Evolutionary conservation across 1,140 invertebrate genomes (phyloP).

Genomic region (Hyphantria cunea): DNA sequence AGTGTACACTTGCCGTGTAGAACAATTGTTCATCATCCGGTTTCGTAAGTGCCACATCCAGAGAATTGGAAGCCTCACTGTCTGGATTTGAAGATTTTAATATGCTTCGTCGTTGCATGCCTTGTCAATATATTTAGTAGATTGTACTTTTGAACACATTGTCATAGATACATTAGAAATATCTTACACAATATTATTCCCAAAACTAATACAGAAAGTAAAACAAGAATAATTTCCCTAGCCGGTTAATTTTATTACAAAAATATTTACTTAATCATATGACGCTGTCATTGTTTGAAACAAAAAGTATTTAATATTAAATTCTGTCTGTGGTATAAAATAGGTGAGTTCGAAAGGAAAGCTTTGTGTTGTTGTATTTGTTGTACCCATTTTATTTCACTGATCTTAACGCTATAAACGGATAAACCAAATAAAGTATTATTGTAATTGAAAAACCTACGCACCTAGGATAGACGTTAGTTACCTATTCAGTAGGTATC

Average conservation of each 20-base stretch:
- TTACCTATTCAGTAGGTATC: too few relatives aligned
- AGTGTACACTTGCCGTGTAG: constrained; percentile 65
- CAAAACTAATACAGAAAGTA: constrained; percentile 8
- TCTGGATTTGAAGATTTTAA: constrained; percentile 21
- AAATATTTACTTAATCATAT: constrained; percentile 5
- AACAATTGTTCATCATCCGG: constrained; percentile 56
- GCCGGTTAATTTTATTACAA: constrained; percentile 6
- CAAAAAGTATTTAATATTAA: too few relatives aligned
- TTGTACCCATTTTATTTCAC: too few relatives aligned
- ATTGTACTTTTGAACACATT: constrained; percentile 18
- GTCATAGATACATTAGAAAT: constrained; percentile 16
- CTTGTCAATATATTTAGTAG: constrained; percentile 32
- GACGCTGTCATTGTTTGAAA: constrained; percentile 7
- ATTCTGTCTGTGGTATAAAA: not conserved
- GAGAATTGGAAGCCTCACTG: constrained; percentile 17
- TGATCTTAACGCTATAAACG: too few relatives aligned
- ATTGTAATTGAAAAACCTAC: too few relatives aligned
- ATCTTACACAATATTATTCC: constrained; percentile 13
- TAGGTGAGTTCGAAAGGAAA: not conserved
- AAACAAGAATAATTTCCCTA: constrained; percentile 15
- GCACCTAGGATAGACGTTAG: too few relatives aligned
- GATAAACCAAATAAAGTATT: too few relatives aligned
- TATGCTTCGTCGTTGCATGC: constrained; percentile 45
- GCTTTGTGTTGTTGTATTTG: too few relatives aligned
- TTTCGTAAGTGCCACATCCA: constrained; percentile 39